These are phyloP conservation scores for Cephalopterus ornatus DNA, from an alignment of 2,113 vertebrate genomes.

Conservation along the genomic window DNA sequence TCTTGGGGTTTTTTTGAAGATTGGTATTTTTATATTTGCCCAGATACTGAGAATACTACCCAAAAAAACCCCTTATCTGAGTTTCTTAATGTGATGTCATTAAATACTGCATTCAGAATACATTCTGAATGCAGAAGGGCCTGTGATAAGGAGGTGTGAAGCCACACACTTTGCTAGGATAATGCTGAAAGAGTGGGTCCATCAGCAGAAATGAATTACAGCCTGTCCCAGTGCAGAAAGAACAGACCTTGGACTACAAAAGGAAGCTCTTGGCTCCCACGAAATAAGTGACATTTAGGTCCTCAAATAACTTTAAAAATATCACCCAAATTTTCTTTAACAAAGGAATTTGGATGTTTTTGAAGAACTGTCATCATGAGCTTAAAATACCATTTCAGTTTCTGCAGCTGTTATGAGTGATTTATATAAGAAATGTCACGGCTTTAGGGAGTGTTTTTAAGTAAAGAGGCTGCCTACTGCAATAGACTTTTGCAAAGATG, in stretches of 20 bases:
- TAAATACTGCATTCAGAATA: too few relatives aligned
- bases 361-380: neutral
- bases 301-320: neutral
- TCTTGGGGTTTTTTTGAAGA: neutral
- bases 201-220: neutral
- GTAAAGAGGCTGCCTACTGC: neutral
- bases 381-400: neutral
- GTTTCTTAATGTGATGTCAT: neutral
- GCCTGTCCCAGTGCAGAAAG: neutral
- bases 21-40: neutral
- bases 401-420: neutral
- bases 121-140: neutral
- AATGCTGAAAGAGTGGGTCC: neutral
- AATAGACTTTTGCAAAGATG: conserved; percentile 15
- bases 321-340: neutral
- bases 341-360: neutral
- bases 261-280: neutral
- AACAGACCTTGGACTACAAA: neutral
- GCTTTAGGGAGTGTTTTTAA: neutral
- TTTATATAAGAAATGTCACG: neutral
- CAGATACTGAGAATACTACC: neutral
- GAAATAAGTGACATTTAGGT: neutral
- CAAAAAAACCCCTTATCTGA: neutral
- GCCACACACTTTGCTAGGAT: rapidly evolving
- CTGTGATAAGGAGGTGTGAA: neutral